Base-by-base conservation (phyloP, 2,888 invertebrate genomes). In the Dilophus febrilis region DNA sequence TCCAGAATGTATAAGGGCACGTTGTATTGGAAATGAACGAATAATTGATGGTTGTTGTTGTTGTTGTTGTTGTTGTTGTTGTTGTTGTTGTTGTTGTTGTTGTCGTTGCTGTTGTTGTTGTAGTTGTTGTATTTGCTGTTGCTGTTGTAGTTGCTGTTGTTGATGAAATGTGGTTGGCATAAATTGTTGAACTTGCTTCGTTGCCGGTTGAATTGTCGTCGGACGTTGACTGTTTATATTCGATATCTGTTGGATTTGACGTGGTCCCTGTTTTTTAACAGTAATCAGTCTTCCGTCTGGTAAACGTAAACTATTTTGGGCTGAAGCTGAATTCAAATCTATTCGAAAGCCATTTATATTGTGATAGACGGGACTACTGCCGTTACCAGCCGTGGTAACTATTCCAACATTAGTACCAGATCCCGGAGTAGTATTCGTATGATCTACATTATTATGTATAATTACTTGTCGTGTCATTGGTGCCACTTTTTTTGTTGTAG, bases 241-340 rank as follows among this genome's bases (percentile, higher is more conserved):
- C 19, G 8, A 8, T 6, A 22, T 6, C 22, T 22, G 22, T 22
- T 22, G 22, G 13, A 19, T 2, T 12, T 32, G 32, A 12, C 14
- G 32, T n/a, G 32, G n/a, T 29, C 13, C 6, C 41, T 61, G 61
- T 1, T 59, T 54, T 42, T 62, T 63, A 1, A 63, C 63, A 46
- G 63, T 64, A 41, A 63, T 63, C 3, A 63, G 45, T 19, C 63
- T 60, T 3, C 63, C 63, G 40, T 63, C 63, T 2, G 63, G 63
- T 28, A 63, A 46, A 10, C 63, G 56, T 43, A 58, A 60, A 3
- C 60, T 61, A 35, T 61, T 62, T 39, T 61, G 62, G 36, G 59
- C 60, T 0, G 64, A 58, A 1, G 64, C 63, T 6, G 58, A 55
- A 47, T 63, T 63, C n/a, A 63, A 52, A 47, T 63, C 63, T 40